phyloP scores from a whole-genome alignment of 2,113 vertebrate genomes.

The Ursus arctos region DNA sequence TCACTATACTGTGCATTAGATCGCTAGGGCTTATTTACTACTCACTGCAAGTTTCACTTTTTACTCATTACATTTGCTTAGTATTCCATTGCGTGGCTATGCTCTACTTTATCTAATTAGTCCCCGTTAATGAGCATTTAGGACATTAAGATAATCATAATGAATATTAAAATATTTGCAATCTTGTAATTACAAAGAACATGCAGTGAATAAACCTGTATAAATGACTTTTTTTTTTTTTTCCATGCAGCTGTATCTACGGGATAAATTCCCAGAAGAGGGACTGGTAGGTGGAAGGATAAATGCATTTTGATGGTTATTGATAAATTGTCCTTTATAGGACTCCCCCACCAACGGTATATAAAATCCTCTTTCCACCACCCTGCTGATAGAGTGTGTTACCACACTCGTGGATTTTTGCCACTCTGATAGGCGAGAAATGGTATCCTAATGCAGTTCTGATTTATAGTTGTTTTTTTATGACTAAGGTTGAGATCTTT shows the following conservation, averaged over 20 bases:
- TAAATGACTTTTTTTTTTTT: background rate
- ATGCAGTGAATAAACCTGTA: background rate
- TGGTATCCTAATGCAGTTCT: background rate
- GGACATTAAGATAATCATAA: background rate
- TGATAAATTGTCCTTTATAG: background rate
- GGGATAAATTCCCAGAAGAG: background rate
- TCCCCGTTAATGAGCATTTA: background rate
- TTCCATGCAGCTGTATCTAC: background rate
- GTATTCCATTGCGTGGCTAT: background rate
- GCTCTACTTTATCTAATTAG: background rate
- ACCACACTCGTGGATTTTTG: background rate
- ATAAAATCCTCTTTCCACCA: too few relatives aligned
- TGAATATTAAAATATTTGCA: background rate
- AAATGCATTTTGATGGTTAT: background rate
- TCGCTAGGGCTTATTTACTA: background rate
- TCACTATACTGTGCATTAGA: background rate
- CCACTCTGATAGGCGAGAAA: background rate
- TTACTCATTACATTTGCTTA: background rate
- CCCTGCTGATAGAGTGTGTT: background rate
- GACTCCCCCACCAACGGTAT: background rate
- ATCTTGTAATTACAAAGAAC: background rate
- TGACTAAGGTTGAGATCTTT: conserved; percentile 6
- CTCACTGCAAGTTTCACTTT: background rate
- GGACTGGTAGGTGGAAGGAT: background rate
- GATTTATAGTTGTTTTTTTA: background rate